Base-by-base conservation (phyloP, 2,797 vertebrate species). In the Sternotherus odoratus region DNA sequence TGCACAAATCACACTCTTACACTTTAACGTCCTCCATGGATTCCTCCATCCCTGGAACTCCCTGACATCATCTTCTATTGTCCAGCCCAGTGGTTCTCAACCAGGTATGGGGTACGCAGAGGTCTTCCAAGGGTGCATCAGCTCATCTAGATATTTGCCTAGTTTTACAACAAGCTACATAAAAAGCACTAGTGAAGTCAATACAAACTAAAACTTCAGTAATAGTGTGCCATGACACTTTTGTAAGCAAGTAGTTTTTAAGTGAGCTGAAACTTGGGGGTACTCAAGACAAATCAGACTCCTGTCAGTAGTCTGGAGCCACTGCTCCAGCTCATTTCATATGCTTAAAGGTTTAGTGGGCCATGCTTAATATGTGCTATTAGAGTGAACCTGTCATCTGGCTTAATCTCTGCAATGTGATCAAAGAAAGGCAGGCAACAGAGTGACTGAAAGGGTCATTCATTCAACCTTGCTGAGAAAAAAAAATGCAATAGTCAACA, bases 371-470 rank as follows among this genome's bases (percentile, higher is more conserved):
- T 53, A 23, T 12, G 56, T 46, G 24, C 78, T 39, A 16, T 79
- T 8, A 23, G 3, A 2, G 0, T 23, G 24, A 28, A 86, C n/a
- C 5, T 94, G 91, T 81, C 86, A 63, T 30, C 24, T 0, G 1
- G 30, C 1, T 0, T 50, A 43, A 16, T 56, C 48, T 39, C 43
- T 90, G 69, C 60, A 26, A 53, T 6, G 8, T 50, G 30, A 33
- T 28, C 49, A 69, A 91, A 80, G 33, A 43, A 69, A 91, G 77
- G 30, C 39, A 74, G 69, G 24, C 39, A 82, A 86, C 30, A 63
- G 4, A 51, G 57, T n/a, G 23, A 82, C 86, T 56, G 56, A 91
- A 93, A 86, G 48, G 89, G 83, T 12, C 56, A n/a, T 24, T 84
- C 78, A 28, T 28, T 43, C 24, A 79, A 24, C 9, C 9, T 79